phyloP scores from a whole-genome alignment of 2,797 vertebrate genomes.

The Menidia menidia region DNA sequence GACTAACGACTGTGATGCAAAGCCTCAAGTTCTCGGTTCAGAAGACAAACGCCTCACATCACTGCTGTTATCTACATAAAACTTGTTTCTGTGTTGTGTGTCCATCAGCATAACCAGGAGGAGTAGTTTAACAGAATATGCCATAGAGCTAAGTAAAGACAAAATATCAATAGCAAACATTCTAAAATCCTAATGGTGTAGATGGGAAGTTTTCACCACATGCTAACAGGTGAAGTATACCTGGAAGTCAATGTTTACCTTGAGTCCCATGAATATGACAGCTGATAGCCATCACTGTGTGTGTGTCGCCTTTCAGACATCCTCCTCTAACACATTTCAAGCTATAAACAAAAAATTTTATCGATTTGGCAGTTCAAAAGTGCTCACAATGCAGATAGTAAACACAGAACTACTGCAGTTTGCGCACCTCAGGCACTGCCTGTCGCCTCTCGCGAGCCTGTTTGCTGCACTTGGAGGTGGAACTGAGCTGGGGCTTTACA shows the following conservation, averaged over 20 bases:
- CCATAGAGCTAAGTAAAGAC: too few species aligned
- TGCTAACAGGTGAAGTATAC: background rate
- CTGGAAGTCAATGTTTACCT: background rate
- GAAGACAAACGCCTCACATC: background rate
- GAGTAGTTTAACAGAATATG: too few species aligned
- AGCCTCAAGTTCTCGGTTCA: background rate
- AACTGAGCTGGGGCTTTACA: conserved; percentile 65
- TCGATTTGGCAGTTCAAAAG: conserved; percentile 92
- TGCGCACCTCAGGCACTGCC: conserved; percentile 95
- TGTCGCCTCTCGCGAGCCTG: conserved; percentile 70
- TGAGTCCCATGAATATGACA: background rate
- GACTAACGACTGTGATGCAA: background rate
- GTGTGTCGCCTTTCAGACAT: background rate
- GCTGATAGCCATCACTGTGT: background rate
- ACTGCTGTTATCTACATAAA: background rate
- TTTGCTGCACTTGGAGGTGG: background rate
- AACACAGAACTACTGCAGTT: conserved; percentile 91
- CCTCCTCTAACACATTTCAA: background rate
- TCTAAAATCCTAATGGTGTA: too few species aligned
- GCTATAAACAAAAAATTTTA: background rate
- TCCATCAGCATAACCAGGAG: background rate
- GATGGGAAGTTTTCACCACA: too few species aligned
- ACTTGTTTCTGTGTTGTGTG: background rate
- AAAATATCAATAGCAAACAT: too few species aligned
- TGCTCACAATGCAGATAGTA: conserved; percentile 99